A percentile compares a stretch with the other conserved stretches of the same genome.
Evolutionary conservation across 37 sponge, comb jelly and placozoan species (phyloP).

Genomic region (Petrosia ficiformis): DNA sequence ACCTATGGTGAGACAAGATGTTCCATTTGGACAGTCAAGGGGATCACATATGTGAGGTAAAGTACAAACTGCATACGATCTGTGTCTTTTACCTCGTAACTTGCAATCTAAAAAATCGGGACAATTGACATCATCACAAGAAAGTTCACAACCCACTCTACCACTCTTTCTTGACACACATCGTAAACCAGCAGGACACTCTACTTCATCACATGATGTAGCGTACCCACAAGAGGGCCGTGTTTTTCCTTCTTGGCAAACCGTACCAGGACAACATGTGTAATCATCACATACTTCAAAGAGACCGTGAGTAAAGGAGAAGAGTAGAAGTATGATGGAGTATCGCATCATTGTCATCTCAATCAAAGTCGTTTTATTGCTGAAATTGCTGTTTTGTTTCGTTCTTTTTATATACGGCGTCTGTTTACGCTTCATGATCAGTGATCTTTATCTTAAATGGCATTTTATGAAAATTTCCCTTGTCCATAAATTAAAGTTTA

Average conservation of each 20-base stretch:
- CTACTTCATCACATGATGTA: not conserved
- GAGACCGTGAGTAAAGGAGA: too few relatives aligned
- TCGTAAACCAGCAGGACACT: slow-evolving; percentile 1
- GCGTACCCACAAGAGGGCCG: not conserved
- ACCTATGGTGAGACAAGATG: too few relatives aligned
- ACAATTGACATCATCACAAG: not conserved
- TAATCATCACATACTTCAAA: not conserved
- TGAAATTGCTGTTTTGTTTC: too few relatives aligned
- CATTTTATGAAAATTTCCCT: too few relatives aligned
- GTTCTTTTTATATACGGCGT: too few relatives aligned
- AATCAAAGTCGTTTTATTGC: too few relatives aligned
- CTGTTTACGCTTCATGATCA: too few relatives aligned
- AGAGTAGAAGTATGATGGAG: too few relatives aligned
- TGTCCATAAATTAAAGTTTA: too few relatives aligned
- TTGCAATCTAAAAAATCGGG: not conserved
- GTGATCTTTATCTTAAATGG: too few relatives aligned
- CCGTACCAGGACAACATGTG: not conserved
- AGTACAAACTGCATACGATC: not conserved
- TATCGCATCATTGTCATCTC: too few relatives aligned
- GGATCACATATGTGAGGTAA: not conserved
- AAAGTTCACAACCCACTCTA: not conserved
- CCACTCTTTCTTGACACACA: not conserved
- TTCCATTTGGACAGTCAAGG: not conserved
- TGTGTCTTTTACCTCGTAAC: not conserved
- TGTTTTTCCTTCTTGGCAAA: not conserved